A percentile compares a stretch with the other conserved stretches of the same genome.
These are phyloP conservation scores for Arrhamphus sclerolepis DNA, from an alignment of 2,797 vertebrate species.

Conservation along the genomic window DNA sequence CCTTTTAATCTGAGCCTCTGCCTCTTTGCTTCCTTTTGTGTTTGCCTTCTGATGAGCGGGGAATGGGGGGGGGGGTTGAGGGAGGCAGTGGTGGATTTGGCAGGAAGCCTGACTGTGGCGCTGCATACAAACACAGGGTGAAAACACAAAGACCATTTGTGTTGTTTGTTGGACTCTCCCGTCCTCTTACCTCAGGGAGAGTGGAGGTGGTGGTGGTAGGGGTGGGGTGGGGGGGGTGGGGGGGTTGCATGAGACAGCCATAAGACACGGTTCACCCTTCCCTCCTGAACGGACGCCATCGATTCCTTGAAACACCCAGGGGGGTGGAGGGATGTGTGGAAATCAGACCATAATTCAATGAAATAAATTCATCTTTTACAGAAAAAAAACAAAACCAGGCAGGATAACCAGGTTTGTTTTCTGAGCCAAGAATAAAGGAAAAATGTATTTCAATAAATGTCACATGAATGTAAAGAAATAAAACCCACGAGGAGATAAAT, in stretches of 20 bases:
- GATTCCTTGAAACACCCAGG: constrained; percentile 19
- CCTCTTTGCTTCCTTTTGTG: constrained; percentile 50
- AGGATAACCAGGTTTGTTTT: constrained; percentile 26
- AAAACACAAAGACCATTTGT: constrained; percentile 78
- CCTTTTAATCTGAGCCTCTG: constrained; percentile 56
- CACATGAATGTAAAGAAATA: constrained; percentile 22
- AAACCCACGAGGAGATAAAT: constrained; percentile 30
- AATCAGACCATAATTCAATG: constrained; percentile 37
- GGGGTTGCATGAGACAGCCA: constrained; percentile 31
- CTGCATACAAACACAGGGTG: constrained; percentile 86
- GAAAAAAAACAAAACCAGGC: constrained; percentile 40
- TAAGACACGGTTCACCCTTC: constrained; percentile 34
- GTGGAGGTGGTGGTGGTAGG: not conserved
- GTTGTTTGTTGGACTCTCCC: constrained; percentile 70
- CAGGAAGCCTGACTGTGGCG: constrained; percentile 77
- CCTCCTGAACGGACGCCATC: constrained; percentile 25
- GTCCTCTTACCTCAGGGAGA: constrained; percentile 65
- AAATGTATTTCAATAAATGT: constrained; percentile 37
- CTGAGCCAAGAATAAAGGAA: constrained; percentile 14
- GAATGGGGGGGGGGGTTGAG: constrained; percentile 35
- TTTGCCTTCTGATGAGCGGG: constrained; percentile 36
- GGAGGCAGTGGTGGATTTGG: constrained; percentile 70
- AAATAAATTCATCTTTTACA: constrained; percentile 38
- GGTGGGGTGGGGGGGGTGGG: not conserved
- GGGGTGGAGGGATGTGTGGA: constrained; percentile 25